Conservation (phyloP, 2,888 invertebrate genomes). For the Apoda limacodes region DNA sequence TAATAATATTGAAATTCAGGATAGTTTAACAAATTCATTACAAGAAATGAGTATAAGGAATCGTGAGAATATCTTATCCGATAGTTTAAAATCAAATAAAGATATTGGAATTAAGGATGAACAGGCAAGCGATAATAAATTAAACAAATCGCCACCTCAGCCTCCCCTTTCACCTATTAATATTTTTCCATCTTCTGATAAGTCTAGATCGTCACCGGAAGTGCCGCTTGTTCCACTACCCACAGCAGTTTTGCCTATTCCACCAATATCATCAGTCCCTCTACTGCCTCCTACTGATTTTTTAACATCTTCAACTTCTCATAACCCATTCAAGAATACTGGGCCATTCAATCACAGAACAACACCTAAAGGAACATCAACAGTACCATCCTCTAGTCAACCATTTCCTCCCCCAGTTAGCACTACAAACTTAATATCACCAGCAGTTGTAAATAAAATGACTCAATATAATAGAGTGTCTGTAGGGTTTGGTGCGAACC, state of each 20-base stretch:
- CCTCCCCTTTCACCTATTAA: conserved; percentile 1
- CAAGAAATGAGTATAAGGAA: conserved; percentile 48
- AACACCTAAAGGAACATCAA: conserved; percentile 30
- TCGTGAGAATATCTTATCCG: conserved; percentile 31
- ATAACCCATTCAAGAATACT: conserved; percentile 58
- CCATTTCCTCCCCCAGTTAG: conserved; percentile 37
- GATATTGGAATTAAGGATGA: conserved; percentile 19
- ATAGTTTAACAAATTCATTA: conserved; percentile 42
- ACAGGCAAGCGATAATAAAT: conserved; percentile 17
- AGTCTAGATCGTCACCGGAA: conserved; percentile 4
- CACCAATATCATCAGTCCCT: conserved; percentile 18
- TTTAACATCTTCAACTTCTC: conserved; percentile 30
- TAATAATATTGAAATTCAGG: conserved; percentile 34
- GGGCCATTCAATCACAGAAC: conserved; percentile 60
- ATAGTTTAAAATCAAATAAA: conserved; percentile 19
- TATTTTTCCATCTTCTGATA: conserved; percentile 6
- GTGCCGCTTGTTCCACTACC: conserved; percentile 9
- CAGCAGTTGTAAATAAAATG: conserved; percentile 42
- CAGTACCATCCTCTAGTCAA: conserved; percentile 25
- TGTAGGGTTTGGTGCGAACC: conserved; percentile 67
- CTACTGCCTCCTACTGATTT: conserved; percentile 31
- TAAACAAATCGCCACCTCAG: not conserved
- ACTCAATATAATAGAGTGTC: conserved; percentile 40
- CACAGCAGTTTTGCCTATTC: conserved; percentile 7
- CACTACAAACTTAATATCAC: conserved; percentile 39